A percentile compares a stretch with the other conserved stretches of the same genome.
phyloP scores from a whole-genome alignment of 2,113 vertebrate species.

The Telmatochromis bifrenatus region DNA sequence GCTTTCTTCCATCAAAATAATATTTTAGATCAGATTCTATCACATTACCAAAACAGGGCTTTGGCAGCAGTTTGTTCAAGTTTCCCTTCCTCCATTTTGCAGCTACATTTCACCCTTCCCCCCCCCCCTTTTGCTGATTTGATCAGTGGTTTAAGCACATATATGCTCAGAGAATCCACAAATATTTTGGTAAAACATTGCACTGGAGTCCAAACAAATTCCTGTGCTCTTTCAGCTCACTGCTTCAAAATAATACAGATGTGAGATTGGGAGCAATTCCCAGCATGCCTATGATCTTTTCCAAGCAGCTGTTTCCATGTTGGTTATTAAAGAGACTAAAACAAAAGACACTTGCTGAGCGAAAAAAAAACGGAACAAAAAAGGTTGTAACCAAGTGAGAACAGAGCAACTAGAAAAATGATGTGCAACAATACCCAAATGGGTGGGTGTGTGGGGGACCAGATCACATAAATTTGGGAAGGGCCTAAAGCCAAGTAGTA shows the following conservation, averaged over 20 bases:
- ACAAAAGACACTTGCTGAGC: not conserved
- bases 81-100: not conserved
- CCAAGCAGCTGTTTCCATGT: not conserved
- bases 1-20: not conserved
- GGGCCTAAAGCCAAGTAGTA: not conserved
- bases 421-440: not conserved
- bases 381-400: not conserved
- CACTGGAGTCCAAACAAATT: not conserved
- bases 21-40: not conserved
- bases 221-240: not conserved
- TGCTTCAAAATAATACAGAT: not conserved
- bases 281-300: not conserved
- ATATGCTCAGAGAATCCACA: not conserved
- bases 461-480: not conserved
- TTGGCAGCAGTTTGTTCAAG: not conserved
- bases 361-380: rapidly evolving
- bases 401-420: not conserved
- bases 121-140: not conserved
- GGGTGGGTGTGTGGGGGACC: not conserved
- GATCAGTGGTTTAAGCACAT: not conserved
- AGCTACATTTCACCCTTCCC: not conserved
- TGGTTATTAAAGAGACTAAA: not conserved
- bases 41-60: not conserved
- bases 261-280: not conserved
- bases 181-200: not conserved